Conservation (phyloP, 1,140 invertebrate species). For the Drosophila parabipectinata region DNA sequence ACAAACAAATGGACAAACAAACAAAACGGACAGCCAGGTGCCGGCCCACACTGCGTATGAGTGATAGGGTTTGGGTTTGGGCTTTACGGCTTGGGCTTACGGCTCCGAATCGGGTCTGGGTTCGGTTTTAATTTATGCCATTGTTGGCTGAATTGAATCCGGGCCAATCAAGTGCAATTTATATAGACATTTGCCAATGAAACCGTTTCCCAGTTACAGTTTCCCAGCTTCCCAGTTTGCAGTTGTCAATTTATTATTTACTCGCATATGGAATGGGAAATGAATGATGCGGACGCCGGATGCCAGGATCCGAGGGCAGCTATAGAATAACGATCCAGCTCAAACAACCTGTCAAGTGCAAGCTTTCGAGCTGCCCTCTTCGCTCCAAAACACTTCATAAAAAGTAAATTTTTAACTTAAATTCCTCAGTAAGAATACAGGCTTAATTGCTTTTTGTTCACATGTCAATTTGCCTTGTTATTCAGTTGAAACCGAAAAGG, state of each 20-base stretch:
- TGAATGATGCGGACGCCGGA: constrained; percentile 10
- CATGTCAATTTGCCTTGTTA: constrained; percentile 72
- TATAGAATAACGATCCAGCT: neutral
- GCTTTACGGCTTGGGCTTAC: constrained; percentile 1
- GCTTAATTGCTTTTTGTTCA: constrained; percentile 62
- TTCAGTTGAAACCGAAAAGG: constrained; percentile 25
- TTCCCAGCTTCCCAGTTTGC: constrained; percentile 17
- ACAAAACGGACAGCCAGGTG: constrained; percentile 30
- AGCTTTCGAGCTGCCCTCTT: constrained; percentile 10
- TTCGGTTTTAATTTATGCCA: constrained; percentile 75
- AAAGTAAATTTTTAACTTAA: constrained; percentile 13
- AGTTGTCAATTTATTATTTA: constrained; percentile 75
- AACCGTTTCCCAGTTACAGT: constrained; percentile 70
- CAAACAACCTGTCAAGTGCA: neutral
- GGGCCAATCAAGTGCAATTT: constrained; percentile 80
- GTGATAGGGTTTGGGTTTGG: constrained; percentile 33
- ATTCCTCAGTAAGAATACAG: constrained; percentile 30
- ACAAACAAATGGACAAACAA: constrained; percentile 26
- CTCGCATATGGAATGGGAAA: constrained; percentile 20
- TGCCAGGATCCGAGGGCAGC: constrained; percentile 32
- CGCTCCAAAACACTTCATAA: constrained; percentile 9
- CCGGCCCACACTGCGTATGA: constrained; percentile 54
- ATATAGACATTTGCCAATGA: constrained; percentile 80
- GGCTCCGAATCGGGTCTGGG: neutral
- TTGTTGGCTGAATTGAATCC: constrained; percentile 66